A percentile compares a stretch with the other conserved stretches of the same genome.
Evolutionary conservation across 2,888 invertebrate genomes (phyloP).

Genomic region (Ceramica pisi): DNA sequence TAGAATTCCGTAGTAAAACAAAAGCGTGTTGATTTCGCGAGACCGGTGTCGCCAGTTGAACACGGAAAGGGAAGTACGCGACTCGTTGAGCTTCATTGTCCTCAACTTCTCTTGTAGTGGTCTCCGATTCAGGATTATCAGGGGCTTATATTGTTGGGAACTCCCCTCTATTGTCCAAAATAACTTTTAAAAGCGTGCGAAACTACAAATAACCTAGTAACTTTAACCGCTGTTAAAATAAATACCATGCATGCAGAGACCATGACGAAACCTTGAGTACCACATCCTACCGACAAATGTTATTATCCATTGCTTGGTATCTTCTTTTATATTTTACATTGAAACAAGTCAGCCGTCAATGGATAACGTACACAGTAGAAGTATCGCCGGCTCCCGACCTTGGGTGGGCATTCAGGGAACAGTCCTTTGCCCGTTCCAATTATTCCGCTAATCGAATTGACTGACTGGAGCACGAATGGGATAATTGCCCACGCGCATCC

Average conservation of each 20-base stretch:
- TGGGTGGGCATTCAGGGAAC: constrained; percentile 74
- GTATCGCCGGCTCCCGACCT: constrained; percentile 68
- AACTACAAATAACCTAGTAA: constrained; percentile 1
- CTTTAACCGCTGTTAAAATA: constrained; percentile 29
- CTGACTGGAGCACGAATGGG: constrained; percentile 83
- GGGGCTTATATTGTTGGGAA: neutral
- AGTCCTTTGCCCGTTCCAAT: constrained; percentile 84
- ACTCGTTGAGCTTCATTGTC: no score
- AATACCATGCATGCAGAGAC: constrained; percentile 43
- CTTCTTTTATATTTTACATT: neutral
- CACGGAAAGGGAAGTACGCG: no score
- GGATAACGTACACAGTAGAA: neutral
- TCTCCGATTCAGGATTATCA: neutral
- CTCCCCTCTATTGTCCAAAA: neutral
- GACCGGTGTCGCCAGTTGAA: no score
- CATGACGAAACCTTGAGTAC: constrained; percentile 47
- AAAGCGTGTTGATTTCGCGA: no score
- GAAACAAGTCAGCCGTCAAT: constrained; percentile 12
- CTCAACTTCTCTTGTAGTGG: no score
- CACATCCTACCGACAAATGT: constrained; percentile 17
- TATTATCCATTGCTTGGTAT: constrained; percentile 27
- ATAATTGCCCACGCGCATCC: constrained; percentile 88
- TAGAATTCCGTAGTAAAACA: no score
- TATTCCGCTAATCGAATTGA: constrained; percentile 88
- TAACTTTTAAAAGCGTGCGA: neutral